Base-by-base conservation (phyloP, 2,888 invertebrate genomes). In the Cephonodes hylas region DNA sequence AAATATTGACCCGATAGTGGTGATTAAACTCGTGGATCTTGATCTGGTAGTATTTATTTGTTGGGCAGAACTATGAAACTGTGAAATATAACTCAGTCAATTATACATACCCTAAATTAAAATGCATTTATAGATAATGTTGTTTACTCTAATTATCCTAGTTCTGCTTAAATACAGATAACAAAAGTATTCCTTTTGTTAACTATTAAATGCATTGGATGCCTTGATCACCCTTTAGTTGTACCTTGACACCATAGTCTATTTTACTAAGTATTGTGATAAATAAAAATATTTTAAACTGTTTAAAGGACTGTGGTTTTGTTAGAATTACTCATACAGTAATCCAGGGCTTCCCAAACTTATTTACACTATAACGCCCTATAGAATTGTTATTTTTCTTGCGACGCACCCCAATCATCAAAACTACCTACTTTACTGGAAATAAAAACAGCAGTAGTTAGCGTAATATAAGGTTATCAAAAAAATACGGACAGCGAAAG, bases 211-310 rank as follows among this genome's bases (percentile, higher is more conserved):
- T 44, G 15, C 15, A 20, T 48, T 25, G 18, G 25, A 5, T 15
- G 46, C 59, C 56, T 60, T 60, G 60, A 56, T 25, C 60, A n/a
- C 44, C 46, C 56, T 61, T 44, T 53, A 46, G 38, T n/a, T 46
- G 38, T 59, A 38, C 15, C 45, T 57, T 18, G 22, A 57, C 42
- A 58, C 31, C 7, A 53, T 31, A 53, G 18, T 53, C 53, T 53
- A 53, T 53, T 10, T 53, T 31, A 8, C 18, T 18, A 53, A 31
- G 31, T 10, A 31, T 25, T 22, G n/a, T 27, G 8, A 25, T 27
- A 18, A 6, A 10, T 15, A 31, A 57, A n/a, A 18, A 13, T 18
- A 3, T 56, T 48, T 63, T 58, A 18, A 18, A 45, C 20, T 22
- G 8, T 22, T 8, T 22, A 13, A 45, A 10, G 22, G 0, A 4